Evolutionary conservation across 2,888 invertebrate species (phyloP), one percentile per base, ranked within the genome.

Genomic region (Campoletis raptor): DNA sequence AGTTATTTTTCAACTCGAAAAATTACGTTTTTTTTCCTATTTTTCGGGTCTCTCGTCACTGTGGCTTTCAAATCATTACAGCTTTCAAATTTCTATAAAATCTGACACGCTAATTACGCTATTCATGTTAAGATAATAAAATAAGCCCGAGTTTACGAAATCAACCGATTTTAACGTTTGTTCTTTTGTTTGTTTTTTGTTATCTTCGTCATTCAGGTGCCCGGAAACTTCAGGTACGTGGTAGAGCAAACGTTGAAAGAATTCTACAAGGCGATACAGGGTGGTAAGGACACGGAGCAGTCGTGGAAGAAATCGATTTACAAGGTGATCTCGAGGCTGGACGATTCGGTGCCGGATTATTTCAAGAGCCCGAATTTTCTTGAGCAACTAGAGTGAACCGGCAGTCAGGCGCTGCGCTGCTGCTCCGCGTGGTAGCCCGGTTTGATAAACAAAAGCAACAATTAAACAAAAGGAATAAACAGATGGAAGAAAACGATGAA

Each of bases 241-340:
- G 98, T 99, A 88, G 99, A 99, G 95, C 98, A 99, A 95, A 99
- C 99, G 85, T 96, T 99, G 89, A 97, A 98, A 90, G 99, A 99
- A 95, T 99, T 99, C 96, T 99, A 98, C 97, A 98, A 98, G 95
- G 98, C 99, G 91, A 98, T 99, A 94, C 98, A 98, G 94, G 97
- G 98, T 93, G 98, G 98, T 90, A 99, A 99, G 95, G 99, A 99
- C 95, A 96, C 97, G 86, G 99, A 99, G 94, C 99, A 99, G 95
- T 99, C 99, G 94, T 99, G 99, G 99, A 99, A 99, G 96, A 99
- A 99, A 95, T 98, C 99, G 93, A 99, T 99, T 95, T 99, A 99
- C 96, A 99, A 99, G 95, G 97, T 99, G 93, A 99, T 99, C 95
- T 99, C 99, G 93, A 97, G 99, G 94, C 96, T 99, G 95, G 99